Percentiles rank a stretch among this genome's conserved stretches.
Conservation (phyloP, 1,140 invertebrate species). For the Euglossa dilemma region DNA sequence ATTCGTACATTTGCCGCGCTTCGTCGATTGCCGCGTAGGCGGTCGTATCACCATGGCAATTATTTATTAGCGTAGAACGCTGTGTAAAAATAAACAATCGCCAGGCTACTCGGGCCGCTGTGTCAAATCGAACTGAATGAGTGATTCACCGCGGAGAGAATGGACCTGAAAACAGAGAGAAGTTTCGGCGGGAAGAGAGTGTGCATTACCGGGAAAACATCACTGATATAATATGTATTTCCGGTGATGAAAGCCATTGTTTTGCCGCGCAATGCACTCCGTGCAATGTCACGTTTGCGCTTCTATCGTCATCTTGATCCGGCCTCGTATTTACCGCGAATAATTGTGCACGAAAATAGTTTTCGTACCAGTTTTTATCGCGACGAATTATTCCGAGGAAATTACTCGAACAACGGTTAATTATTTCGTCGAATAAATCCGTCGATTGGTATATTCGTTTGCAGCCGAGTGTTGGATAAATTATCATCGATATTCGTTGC, state of each 20-base stretch:
- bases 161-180: not conserved
- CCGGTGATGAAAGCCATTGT: slow-evolving; percentile 38
- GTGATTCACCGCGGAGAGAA: slow-evolving; percentile 38
- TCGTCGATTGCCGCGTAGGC: not conserved
- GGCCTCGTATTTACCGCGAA: not conserved
- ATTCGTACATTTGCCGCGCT: slow-evolving; percentile 44
- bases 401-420: too few species aligned
- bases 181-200: slow-evolving; percentile 62
- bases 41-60: slow-evolving; percentile 29
- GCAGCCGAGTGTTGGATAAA: not conserved
- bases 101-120: not conserved
- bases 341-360: not conserved
- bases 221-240: slow-evolving; percentile 26
- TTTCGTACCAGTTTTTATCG: not conserved
- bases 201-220: slow-evolving; percentile 21
- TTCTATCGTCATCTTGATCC: not conserved
- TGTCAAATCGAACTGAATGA: slow-evolving; percentile 51
- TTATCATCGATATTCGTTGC: not conserved
- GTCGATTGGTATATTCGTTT: not conserved
- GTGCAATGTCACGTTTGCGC: not conserved
- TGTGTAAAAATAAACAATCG: slow-evolving; percentile 32
- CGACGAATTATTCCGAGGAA: not conserved
- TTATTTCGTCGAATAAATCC: not conserved
- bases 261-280: slow-evolving; percentile 5
- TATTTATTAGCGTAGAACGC: slow-evolving; percentile 5